phyloP scores from a whole-genome alignment of 2,797 vertebrate species.

The Paramormyrops hopkinsi region DNA sequence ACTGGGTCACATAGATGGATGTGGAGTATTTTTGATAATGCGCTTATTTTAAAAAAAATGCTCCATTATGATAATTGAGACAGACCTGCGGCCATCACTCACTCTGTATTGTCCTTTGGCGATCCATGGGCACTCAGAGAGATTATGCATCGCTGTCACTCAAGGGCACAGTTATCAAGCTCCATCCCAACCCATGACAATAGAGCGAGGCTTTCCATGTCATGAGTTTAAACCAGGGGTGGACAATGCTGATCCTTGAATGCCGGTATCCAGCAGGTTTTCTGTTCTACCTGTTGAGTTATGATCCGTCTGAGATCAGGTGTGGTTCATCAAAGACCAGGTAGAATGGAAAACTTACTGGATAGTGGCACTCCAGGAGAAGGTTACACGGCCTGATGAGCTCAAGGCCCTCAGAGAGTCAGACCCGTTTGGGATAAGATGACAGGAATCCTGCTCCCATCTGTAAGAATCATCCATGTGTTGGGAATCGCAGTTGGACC shows the following conservation, averaged over 20 bases:
- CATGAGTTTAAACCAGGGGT: neutral
- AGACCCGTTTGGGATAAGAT: neutral
- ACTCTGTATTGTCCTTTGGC: neutral
- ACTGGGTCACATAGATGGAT: neutral
- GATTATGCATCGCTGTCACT: neutral
- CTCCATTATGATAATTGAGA: constrained; percentile 11
- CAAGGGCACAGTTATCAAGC: neutral
- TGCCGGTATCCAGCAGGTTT: neutral
- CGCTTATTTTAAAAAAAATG: neutral
- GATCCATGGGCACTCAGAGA: neutral
- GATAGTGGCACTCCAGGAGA: neutral
- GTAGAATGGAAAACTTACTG: neutral
- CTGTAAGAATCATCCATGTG: no score
- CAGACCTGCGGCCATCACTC: neutral
- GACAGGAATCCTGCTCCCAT: neutral
- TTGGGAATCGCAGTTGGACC: neutral
- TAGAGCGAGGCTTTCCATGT: neutral
- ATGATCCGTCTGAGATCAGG: neutral
- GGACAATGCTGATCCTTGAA: neutral
- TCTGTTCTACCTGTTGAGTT: neutral
- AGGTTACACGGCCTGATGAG: neutral
- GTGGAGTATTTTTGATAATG: constrained; percentile 7
- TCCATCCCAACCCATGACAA: neutral
- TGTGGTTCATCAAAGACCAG: neutral
- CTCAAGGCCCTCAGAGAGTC: neutral